Evolutionary conservation across 2,888 invertebrate species (phyloP).

Genomic region (Callyntrura sp.): DNA sequence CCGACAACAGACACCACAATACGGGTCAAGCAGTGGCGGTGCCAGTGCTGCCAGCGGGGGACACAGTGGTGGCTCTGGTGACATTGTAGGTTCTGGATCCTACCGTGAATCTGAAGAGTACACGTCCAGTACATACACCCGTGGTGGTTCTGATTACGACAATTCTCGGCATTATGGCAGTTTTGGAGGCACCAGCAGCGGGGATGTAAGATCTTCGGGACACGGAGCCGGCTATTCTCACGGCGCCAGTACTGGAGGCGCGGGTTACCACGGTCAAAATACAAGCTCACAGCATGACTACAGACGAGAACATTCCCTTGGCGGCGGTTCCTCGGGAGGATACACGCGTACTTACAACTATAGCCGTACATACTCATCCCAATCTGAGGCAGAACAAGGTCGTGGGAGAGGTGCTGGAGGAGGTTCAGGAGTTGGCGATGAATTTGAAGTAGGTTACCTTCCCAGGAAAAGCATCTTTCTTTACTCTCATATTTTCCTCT

Average conservation of each 20-base stretch:
- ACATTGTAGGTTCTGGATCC: constrained; percentile 8
- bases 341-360: constrained; percentile 79
- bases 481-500: background rate
- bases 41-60: background rate
- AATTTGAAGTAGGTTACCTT: constrained; percentile 80
- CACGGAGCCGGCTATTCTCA: constrained; percentile 14
- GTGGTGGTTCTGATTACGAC: constrained; percentile 26
- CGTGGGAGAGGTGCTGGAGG: constrained; percentile 26
- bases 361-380: constrained; percentile 73
- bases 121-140: background rate
- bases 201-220: background rate
- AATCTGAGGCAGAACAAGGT: background rate
- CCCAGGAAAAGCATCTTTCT: background rate
- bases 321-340: constrained; percentile 77
- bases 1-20: constrained; percentile 15
- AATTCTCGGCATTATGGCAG: background rate
- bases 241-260: constrained; percentile 60
- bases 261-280: constrained; percentile 58
- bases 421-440: constrained; percentile 70
- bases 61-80: background rate
- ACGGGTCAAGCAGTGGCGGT: background rate
- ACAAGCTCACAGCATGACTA: constrained; percentile 76
- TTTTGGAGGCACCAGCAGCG: background rate
- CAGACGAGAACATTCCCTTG: constrained; percentile 72
- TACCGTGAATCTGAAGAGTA: constrained; percentile 45